These are phyloP conservation scores for Heterohyrax brucei DNA, from an alignment of 2,797 vertebrate species.

Conservation along the genomic window DNA sequence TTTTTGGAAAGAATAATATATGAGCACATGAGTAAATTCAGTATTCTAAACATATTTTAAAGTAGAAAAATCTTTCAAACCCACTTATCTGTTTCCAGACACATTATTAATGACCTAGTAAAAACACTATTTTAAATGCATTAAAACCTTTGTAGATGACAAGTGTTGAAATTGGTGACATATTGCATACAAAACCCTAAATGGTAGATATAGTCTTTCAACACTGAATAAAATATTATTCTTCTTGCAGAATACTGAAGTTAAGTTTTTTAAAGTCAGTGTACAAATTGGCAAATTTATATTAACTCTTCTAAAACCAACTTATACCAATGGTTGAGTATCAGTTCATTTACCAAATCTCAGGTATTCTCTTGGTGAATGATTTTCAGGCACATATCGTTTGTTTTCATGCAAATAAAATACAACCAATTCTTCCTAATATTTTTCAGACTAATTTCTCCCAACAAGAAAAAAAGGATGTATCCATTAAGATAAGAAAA, in stretches of 20 bases:
- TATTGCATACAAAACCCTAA: background rate
- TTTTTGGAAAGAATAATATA: slow-evolving; percentile 4
- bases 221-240: background rate
- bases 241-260: background rate
- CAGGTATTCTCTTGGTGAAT: background rate
- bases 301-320: slow-evolving; percentile 1
- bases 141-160: background rate
- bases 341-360: background rate
- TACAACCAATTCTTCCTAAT: background rate
- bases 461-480: background rate
- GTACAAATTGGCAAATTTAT: background rate
- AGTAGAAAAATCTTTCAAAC: background rate
- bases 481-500: background rate
- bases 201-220: background rate
- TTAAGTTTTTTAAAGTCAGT: background rate
- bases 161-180: background rate
- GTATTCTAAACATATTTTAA: background rate
- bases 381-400: background rate
- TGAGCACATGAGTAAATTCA: background rate
- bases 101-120: background rate
- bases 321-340: background rate
- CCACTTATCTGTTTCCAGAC: background rate
- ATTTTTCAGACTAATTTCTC: slow-evolving; percentile 23
- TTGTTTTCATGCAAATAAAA: slow-evolving; percentile 20
- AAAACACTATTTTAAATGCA: slow-evolving; percentile 16